Evolutionary conservation across 35 echinoderm and acorn worm species (phyloP), one percentile per base, ranked within the genome.

Genomic region (Eucidaris tribuloides): DNA sequence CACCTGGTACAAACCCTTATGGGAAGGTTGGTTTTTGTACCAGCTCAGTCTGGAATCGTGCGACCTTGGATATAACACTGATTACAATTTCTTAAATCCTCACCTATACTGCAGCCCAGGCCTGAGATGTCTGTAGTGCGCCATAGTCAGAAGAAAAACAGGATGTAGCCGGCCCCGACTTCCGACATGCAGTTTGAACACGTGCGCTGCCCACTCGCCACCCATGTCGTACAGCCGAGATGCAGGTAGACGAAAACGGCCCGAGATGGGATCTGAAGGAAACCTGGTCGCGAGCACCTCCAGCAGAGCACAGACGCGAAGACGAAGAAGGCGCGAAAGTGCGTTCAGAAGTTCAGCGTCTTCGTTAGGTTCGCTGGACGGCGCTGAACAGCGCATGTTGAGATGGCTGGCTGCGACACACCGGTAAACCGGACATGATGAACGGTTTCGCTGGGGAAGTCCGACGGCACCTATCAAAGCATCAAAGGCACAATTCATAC

Each of bases 131-230:
- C 86, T n/a, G n/a, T 13, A 97, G 31, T 13, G 85, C 85, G 7
- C 89, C 84, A 31, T 97, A 97, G 86, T 97, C 94, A 49, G 89
- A 33, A 23, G 92, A 97, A 58, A 97, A 97, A 57, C 85, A 92
- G 40, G n/a, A n/a, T n/a, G 92, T 76, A 45, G 92, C 85, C 11
- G 89, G 94, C 1, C 40, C 85, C 45, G 86, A 74, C 77, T n/a
- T 92, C 90, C 2, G 94, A 97, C 46, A 97, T 79, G 46, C 94
- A 97, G 46, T 80, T n/a, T 89, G 77, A 97, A 92, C 58, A 97
- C 76, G 44, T 92, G 94, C 3, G 94, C 94, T 22, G 55, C 70
- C 42, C 74, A 49, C 90, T 92, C 27, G 82, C 57, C 2, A 85
- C 17, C 54, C 85, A 71, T 45, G 92, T 92, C 35, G 85, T 35